Percentiles rank a stretch among this genome's conserved stretches.
phyloP scores from a whole-genome alignment of 2,888 invertebrate genomes.

The Asteroscopus sphinx region DNA sequence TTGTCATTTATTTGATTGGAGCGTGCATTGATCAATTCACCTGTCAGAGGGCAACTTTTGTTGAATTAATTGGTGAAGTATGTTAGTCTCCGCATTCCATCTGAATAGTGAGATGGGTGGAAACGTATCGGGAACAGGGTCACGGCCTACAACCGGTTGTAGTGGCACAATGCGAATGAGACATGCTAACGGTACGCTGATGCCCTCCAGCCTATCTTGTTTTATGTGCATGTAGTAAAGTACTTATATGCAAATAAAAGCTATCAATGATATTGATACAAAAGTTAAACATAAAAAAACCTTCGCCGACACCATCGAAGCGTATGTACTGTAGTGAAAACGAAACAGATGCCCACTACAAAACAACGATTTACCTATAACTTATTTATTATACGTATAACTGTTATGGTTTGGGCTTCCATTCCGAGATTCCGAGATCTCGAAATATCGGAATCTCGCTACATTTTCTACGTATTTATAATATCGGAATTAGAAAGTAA shows the following conservation, averaged over 20 bases:
- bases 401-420: no score
- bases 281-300: background rate
- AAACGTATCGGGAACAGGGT: slow-evolving; percentile 83
- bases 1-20: slow-evolving; percentile 24
- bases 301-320: background rate
- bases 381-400: no score
- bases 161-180: slow-evolving; percentile 74
- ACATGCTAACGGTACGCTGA: slow-evolving; percentile 71
- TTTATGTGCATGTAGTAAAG: slow-evolving; percentile 35
- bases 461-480: no score
- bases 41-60: slow-evolving; percentile 33
- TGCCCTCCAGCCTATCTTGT: slow-evolving; percentile 60
- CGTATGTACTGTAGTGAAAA: background rate
- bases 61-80: slow-evolving; percentile 63
- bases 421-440: no score
- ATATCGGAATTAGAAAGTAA: no score
- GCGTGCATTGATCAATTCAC: slow-evolving; percentile 37
- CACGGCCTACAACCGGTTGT: slow-evolving; percentile 84
- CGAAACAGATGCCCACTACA: no score
- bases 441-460: no score
- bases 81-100: slow-evolving; percentile 81
- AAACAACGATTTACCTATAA: no score
- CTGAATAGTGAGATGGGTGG: slow-evolving; percentile 72
- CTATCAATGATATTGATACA: slow-evolving; percentile 2
- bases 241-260: slow-evolving; percentile 30